These are phyloP conservation scores for Calliopum simillimum DNA, from an alignment of 2,888 invertebrate genomes.

Conservation along the genomic window DNA sequence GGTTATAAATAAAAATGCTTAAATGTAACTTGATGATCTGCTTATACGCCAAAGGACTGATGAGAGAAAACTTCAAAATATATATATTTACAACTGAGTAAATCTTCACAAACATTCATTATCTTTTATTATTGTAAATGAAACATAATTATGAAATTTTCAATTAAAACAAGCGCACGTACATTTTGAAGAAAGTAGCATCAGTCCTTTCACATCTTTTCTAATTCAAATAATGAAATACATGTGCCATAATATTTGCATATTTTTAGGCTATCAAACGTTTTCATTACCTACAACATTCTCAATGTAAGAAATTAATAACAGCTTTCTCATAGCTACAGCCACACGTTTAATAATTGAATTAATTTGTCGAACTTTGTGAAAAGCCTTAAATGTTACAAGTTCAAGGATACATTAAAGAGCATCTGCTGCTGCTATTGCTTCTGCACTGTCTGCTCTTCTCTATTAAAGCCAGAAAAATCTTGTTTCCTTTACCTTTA, in stretches of 20 bases:
- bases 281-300: background rate
- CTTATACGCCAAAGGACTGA: too few relatives aligned
- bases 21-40: too few relatives aligned
- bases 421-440: background rate
- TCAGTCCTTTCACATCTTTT: too few relatives aligned
- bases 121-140: too few relatives aligned
- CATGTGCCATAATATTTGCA: conserved; percentile 7
- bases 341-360: background rate
- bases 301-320: background rate
- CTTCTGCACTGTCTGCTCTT: background rate
- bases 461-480: background rate
- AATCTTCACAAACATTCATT: too few relatives aligned
- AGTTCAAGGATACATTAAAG: background rate
- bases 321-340: background rate
- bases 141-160: too few relatives aligned
- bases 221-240: background rate
- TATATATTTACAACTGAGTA: too few relatives aligned
- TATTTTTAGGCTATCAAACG: background rate
- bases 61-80: too few relatives aligned
- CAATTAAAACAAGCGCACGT: too few relatives aligned
- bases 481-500: background rate
- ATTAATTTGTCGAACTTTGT: background rate
- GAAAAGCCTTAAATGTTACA: background rate
- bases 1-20: too few relatives aligned
- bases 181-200: too few relatives aligned